Evolutionary conservation across 2,888 invertebrate species (phyloP).

Genomic region (Papilio gigon): DNA sequence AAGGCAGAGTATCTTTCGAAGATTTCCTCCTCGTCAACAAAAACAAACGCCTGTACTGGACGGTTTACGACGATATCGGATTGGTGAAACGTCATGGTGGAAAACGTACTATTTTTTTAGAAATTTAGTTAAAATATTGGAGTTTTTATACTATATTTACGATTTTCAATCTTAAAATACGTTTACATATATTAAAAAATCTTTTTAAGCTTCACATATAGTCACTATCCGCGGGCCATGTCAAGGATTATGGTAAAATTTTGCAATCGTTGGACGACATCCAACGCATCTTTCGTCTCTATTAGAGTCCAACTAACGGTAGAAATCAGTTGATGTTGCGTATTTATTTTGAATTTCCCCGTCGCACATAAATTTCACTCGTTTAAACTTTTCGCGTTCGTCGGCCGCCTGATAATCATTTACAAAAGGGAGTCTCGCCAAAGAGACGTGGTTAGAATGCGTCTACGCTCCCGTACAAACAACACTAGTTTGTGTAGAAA

Average conservation of each 20-base stretch:
- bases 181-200: not conserved
- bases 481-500: not conserved
- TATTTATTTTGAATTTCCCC: constrained; percentile 31
- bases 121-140: not conserved
- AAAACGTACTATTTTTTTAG: too few relatives aligned
- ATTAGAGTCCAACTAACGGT: not conserved
- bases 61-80: too few relatives aligned
- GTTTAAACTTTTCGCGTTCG: constrained; percentile 36
- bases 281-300: constrained; percentile 31
- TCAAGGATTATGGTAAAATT: constrained; percentile 36
- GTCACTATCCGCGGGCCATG: constrained; percentile 5
- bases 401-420: constrained; percentile 8
- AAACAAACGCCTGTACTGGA: too few relatives aligned
- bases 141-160: not conserved
- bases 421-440: constrained; percentile 18
- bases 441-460: constrained; percentile 27
- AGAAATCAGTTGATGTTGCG: constrained; percentile 19
- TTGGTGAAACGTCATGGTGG: too few relatives aligned
- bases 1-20: too few relatives aligned
- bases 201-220: not conserved
- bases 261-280: constrained; percentile 33
- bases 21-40: too few relatives aligned
- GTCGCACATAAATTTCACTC: constrained; percentile 38
- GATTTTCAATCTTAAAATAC: not conserved
- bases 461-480: not conserved